Evolutionary conservation across 2,888 invertebrate species (phyloP).

Genomic region (Callosobruchus maculatus): DNA sequence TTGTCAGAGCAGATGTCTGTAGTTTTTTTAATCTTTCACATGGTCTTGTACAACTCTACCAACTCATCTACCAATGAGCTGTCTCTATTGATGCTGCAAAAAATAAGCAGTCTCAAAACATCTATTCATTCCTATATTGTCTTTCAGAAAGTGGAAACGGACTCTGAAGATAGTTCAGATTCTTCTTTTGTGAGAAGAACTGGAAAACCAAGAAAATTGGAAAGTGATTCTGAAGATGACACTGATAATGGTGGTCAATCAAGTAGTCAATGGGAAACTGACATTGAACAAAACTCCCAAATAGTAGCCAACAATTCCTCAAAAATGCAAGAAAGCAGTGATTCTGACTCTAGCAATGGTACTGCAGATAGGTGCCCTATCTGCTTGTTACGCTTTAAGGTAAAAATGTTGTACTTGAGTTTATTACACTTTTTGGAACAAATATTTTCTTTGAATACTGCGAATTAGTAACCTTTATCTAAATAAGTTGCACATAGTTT

Average conservation of each 20-base stretch:
- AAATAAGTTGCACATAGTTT: no score
- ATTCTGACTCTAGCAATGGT: slow-evolving; percentile 40
- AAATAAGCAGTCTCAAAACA: no score
- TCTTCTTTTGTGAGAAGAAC: slow-evolving; percentile 29
- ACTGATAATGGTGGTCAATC: slow-evolving; percentile 8
- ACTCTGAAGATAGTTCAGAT: slow-evolving; percentile 36
- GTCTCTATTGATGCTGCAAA: no score
- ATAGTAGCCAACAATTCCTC: neutral
- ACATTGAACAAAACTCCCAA: slow-evolving; percentile 15
- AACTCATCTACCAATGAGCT: no score
- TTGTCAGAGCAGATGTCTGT: no score
- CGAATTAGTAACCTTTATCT: no score
- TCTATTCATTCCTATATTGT: no score
- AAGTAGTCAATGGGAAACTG: slow-evolving; percentile 34
- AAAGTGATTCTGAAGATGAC: slow-evolving; percentile 27
- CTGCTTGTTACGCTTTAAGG: slow-evolving; percentile 64
- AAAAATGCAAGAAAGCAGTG: slow-evolving; percentile 5
- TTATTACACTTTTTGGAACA: no score
- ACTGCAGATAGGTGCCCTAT: slow-evolving; percentile 86
- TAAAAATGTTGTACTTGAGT: no score
- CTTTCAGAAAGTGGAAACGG: slow-evolving; percentile 57
- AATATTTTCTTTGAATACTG: no score
- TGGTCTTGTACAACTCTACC: no score
- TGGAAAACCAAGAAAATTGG: slow-evolving; percentile 25
- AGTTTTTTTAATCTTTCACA: no score